Base-by-base conservation (phyloP, 2,113 vertebrate genomes). In the Calypte anna region DNA sequence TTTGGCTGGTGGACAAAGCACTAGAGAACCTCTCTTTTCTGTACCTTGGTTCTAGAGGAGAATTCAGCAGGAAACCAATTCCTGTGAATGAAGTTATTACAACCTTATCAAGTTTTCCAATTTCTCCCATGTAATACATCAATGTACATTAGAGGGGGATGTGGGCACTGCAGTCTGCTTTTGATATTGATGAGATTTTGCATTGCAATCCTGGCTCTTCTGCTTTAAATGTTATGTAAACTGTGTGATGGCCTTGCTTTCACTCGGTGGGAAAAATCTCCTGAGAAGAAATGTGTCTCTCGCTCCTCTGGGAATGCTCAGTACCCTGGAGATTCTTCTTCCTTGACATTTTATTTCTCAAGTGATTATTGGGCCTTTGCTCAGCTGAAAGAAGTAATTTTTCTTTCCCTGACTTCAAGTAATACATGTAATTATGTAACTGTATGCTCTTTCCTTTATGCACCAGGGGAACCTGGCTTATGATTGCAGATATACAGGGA, bases 191-290 rank as follows among this genome's bases (percentile, higher is more conserved):
- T 22, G 70, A 85, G 28, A 54, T 31, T 69, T 61, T 38, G 27
- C 22, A 58, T 23, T 66, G 51, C 51, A 82, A 10, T n/a, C 33
- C 51, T 38, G 33, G 15, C 11, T 76, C 3, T 69, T 89, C 43
- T 69, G 6, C 58, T 95, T 81, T 22, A 77, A 88, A 88, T 30
- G 57, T 92, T 91, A 67, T 63, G 48, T 87, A 93, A 93, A 80
- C 73, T 84, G 38, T 2, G 3, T 78, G 74, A 93, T 24, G 5
- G 68, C 40, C 63, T 88, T 76, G 55, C 88, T 94, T 96, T 82
- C 82, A 55, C n/a, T 86, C 18, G 48, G 88, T 97, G 97, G 97
- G 97, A 98, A 98, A 98, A 96, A 95, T 94, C 92, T 97, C 90
- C 92, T 94, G 93, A 97, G 81, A 81, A 92, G 78, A 93, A 91